Percentiles rank a stretch among this genome's conserved stretches.
Conservation (phyloP, 2,888 invertebrate genomes). For the Hydrotaea diabolus region DNA sequence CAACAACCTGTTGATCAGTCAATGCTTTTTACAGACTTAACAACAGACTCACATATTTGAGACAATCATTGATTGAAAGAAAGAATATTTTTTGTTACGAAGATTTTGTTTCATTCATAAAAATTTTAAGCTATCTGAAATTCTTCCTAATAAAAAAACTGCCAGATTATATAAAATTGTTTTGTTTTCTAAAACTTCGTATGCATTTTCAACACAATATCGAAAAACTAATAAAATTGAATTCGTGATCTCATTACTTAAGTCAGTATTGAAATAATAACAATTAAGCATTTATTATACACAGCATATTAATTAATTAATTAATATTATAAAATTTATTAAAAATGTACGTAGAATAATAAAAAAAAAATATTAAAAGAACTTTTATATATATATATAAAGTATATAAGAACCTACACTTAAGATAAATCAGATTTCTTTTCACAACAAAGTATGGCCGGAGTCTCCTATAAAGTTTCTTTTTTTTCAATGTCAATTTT, state of each 20-base stretch:
- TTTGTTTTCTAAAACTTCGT: no score
- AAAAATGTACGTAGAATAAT: conserved; percentile 51
- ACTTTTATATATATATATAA: conserved; percentile 30
- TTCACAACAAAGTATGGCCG: conserved; percentile 65
- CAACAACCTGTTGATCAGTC: no score
- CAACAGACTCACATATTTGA: no score
- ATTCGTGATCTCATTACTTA: conserved; percentile 16
- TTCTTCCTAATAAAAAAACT: no score
- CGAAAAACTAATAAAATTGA: not conserved
- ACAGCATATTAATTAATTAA: conserved; percentile 66
- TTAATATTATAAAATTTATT: conserved; percentile 63
- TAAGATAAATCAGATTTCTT: conserved; percentile 55
- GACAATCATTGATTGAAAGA: no score
- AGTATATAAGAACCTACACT: conserved; percentile 60
- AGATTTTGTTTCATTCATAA: no score
- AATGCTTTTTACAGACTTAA: no score
- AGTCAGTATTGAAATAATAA: conserved; percentile 37
- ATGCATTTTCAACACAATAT: no score
- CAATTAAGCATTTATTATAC: conserved; percentile 70
- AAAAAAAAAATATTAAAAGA: conserved; percentile 39
- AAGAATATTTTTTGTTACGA: no score
- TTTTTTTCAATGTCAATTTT: not conserved
- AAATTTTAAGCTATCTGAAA: no score
- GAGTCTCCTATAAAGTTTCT: conserved; percentile 36
- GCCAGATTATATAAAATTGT: no score